phyloP scores from a whole-genome alignment of 2,797 vertebrate genomes.

The Spinus pinus region DNA sequence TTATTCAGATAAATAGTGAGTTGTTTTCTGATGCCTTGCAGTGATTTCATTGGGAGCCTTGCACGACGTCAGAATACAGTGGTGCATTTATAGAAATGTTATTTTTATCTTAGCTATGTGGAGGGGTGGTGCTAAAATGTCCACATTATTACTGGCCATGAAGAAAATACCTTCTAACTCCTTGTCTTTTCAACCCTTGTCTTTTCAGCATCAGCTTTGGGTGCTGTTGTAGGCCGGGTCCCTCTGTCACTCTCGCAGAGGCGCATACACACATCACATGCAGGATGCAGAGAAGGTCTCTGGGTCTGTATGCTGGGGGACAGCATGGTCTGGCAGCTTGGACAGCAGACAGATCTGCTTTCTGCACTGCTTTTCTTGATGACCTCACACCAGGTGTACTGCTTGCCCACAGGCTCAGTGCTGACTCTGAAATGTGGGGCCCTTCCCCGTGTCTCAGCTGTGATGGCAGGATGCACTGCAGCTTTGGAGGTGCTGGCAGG shows the following conservation, averaged over 20 bases:
- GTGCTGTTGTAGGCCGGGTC: neutral
- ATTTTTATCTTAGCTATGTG: slow-evolving; percentile 40
- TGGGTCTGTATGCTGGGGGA: neutral
- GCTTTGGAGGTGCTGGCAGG: neutral
- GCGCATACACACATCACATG: accelerated
- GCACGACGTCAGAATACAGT: neutral
- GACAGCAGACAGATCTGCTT: neutral
- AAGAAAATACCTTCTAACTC: neutral
- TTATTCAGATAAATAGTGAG: neutral
- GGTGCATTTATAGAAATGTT: slow-evolving; percentile 15
- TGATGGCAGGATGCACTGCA: neutral
- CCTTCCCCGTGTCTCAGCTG: neutral
- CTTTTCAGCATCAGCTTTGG: neutral
- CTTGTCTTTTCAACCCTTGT: neutral
- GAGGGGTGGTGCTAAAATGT: neutral
- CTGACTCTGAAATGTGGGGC: neutral
- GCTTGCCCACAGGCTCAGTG: neutral
- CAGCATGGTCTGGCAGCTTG: neutral
- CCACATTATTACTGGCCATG: neutral
- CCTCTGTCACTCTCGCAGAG: neutral
- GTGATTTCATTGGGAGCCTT: neutral
- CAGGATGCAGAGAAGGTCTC: neutral
- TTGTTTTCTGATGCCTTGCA: slow-evolving; percentile 16
- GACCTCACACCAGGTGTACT: neutral
- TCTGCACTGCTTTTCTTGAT: neutral